Base-by-base conservation (phyloP, 2,888 invertebrate genomes). In the Embidobia sp. region DNA sequence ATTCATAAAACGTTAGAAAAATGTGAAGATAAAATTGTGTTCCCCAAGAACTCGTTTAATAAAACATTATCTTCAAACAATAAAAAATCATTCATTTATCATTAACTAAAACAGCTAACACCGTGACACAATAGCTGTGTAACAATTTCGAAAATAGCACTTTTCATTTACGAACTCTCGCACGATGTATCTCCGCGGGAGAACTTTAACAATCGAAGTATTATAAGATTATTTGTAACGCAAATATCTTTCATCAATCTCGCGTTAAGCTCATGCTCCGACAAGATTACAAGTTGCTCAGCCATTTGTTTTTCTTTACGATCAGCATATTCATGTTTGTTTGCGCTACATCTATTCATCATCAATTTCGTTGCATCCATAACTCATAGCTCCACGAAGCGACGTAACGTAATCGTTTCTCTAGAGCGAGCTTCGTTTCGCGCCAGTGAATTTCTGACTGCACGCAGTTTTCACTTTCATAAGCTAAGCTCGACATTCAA, bases 391-490 rank as follows among this genome's bases (percentile, higher is more conserved):
- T 18, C 18, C 33, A 59, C 22, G 51, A 51, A 70, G 51, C 51
- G 44, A 51, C 31, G 19, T 22, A 53, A 35, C 40, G 42, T 33
- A 69, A 59, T 69, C 10, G 31, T 26, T 59, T 37, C 33, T 49
- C 33, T 19, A 15, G 22, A 10, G 26, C 22, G 29, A 7, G 2
- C 6, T 19, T 69, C 46, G 37, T 61, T 44, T 51, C 57, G 5
- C 31, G 31, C 48, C 35, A 51, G 51, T 51, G 67, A 61, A 74
- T 64, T 63, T 72, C 53, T 59, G 69, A 33, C 72, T 46, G 22
- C 22, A 10, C 16, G 16, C 10, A 15, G 11, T 59, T 75, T 75
- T 75, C 75, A 75, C 75, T 75, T 75, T 75, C 75, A 51, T 33
- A 46, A 42, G 42, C 49, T 57, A 15, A 27, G 27, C 59, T 31